phyloP scores from a whole-genome alignment of 1,140 invertebrate genomes.

The Drepana arcuata region DNA sequence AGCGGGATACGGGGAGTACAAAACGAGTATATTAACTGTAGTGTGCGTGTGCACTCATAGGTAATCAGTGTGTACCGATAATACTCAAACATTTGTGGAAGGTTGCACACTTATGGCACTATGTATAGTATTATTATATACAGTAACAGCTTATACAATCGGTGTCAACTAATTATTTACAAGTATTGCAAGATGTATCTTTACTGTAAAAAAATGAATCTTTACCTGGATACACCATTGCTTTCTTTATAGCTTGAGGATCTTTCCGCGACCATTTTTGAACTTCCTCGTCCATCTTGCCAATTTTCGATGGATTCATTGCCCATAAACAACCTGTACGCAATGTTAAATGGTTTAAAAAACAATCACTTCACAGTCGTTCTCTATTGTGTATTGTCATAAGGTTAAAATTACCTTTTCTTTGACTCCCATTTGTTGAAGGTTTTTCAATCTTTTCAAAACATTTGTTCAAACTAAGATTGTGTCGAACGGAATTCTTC shows the following conservation, averaged over 20 bases:
- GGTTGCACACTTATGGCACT: too few relatives aligned
- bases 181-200: too few relatives aligned
- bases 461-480: slow-evolving; percentile 96
- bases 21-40: too few relatives aligned
- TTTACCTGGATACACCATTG: slow-evolving; percentile 90
- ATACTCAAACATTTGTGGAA: too few relatives aligned
- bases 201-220: too few relatives aligned
- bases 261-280: slow-evolving; percentile 97
- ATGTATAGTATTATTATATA: too few relatives aligned
- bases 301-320: slow-evolving; percentile 93
- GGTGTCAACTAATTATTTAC: too few relatives aligned
- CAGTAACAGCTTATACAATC: too few relatives aligned
- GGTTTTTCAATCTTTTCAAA: slow-evolving; percentile 98
- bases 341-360: neutral
- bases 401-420: slow-evolving; percentile 74
- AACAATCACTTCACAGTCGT: too few relatives aligned
- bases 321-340: slow-evolving; percentile 90
- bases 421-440: slow-evolving; percentile 82
- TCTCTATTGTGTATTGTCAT: slow-evolving; percentile 2
- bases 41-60: too few relatives aligned
- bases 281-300: slow-evolving; percentile 98
- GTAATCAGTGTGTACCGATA: too few relatives aligned
- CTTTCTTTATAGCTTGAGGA: slow-evolving; percentile 85
- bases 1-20: too few relatives aligned
- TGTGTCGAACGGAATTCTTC: slow-evolving; percentile 98